Conservation (phyloP, 2,797 vertebrate genomes). For the Pygocentrus nattereri region DNA sequence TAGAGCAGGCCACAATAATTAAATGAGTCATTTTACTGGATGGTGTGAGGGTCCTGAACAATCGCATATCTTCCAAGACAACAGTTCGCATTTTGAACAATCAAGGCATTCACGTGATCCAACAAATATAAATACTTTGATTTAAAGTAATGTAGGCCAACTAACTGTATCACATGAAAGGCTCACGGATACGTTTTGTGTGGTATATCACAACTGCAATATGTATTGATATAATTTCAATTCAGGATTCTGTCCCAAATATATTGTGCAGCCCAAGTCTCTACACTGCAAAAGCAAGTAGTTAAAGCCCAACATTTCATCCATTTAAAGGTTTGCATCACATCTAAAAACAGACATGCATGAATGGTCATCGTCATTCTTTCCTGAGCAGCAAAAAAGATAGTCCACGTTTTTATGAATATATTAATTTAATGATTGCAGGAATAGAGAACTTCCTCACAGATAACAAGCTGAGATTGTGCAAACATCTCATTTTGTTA, state of each 20-base stretch:
- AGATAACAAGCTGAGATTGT: conserved; percentile 46
- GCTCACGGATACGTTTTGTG: background rate
- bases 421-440: conserved; percentile 48
- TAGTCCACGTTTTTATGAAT: conserved; percentile 50
- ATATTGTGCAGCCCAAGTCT: background rate
- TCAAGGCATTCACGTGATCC: background rate
- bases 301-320: conserved; percentile 40
- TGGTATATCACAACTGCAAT: background rate
- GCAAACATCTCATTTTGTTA: conserved; percentile 38
- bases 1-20: background rate
- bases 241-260: background rate
- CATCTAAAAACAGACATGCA: conserved; percentile 56
- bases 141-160: background rate
- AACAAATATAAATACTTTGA: background rate
- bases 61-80: too few species aligned
- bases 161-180: background rate
- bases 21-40: background rate
- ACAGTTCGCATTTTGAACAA: background rate
- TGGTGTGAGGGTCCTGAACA: too few species aligned
- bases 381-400: conserved; percentile 63
- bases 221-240: background rate
- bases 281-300: conserved; percentile 30
- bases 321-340: conserved; percentile 55
- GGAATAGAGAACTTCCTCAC: conserved; percentile 28
- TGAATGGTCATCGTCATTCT: conserved; percentile 53